Evolutionary conservation across 2,113 vertebrate genomes (phyloP).

Genomic region (Heterochromis multidens): DNA sequence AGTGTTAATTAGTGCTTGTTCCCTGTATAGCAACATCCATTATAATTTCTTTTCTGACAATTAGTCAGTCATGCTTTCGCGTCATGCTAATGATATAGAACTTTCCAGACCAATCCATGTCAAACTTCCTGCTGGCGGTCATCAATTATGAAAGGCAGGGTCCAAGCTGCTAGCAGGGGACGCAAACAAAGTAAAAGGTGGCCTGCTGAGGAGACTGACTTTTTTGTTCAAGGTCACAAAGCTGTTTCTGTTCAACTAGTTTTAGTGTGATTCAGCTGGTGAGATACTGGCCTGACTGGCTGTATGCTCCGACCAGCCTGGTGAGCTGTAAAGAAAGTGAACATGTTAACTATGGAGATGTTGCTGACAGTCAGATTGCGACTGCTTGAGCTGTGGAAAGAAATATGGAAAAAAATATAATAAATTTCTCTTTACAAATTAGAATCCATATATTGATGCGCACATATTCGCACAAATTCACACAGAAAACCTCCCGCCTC

Average conservation of each 20-base stretch:
- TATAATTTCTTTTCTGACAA: constrained; percentile 50
- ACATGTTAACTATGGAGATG: not conserved
- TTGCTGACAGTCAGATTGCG: not conserved
- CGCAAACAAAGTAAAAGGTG: constrained; percentile 16
- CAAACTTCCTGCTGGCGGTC: constrained; percentile 34
- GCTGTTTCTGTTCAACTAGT: not conserved
- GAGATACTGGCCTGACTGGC: rapidly evolving
- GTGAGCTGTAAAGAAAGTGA: not conserved
- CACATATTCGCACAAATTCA: not conserved
- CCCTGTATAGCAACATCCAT: constrained; percentile 29
- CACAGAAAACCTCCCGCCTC: not conserved
- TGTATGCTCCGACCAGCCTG: not conserved
- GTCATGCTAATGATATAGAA: constrained; percentile 44
- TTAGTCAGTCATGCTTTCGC: constrained; percentile 47
- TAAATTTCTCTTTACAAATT: not conserved
- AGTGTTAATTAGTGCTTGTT: constrained; percentile 56
- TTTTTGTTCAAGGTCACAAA: not conserved
- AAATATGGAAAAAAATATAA: constrained; percentile 26
- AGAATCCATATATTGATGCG: not conserved
- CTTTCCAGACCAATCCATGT: constrained; percentile 15
- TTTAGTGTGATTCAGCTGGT: not conserved
- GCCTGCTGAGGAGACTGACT: not conserved
- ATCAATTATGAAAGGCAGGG: constrained; percentile 33
- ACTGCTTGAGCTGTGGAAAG: not conserved
- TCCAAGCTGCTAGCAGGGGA: not conserved